Evolutionary conservation across 1,140 invertebrate genomes (phyloP).

Genomic region (Drosophila triauraria): DNA sequence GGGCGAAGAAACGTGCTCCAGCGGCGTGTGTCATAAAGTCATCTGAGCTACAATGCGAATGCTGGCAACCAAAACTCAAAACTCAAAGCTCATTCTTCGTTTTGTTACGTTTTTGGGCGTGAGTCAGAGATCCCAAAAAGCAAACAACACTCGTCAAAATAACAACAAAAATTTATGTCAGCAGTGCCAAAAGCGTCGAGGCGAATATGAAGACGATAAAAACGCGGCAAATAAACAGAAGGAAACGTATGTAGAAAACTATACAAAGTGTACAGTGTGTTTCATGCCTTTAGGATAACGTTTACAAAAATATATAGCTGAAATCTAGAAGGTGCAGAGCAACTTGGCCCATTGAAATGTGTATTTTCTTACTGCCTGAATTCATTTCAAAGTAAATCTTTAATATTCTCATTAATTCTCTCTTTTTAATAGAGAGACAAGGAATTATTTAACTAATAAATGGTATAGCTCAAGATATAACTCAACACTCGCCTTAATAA

Average conservation of each 20-base stretch:
- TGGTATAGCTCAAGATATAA: too few species aligned
- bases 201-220: conserved; percentile 60
- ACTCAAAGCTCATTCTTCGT: conserved; percentile 47
- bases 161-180: conserved; percentile 78
- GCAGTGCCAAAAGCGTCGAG: conserved; percentile 77
- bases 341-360: too few species aligned
- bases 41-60: conserved; percentile 53
- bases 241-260: conserved; percentile 22
- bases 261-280: conserved; percentile 26
- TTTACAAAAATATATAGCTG: too few species aligned
- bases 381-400: too few species aligned
- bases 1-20: conserved; percentile 70
- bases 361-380: too few species aligned
- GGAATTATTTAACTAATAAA: neutral
- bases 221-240: conserved; percentile 75
- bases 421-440: neutral
- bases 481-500: too few species aligned
- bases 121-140: conserved; percentile 66
- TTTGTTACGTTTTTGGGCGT: conserved; percentile 55
- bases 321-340: too few species aligned
- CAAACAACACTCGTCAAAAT: conserved; percentile 51
- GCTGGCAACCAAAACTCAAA: conserved; percentile 26
- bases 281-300: neutral
- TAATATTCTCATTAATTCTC: too few species aligned
- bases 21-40: conserved; percentile 72